Base-by-base conservation (phyloP, 2,888 invertebrate species). In the Drosophila rubida region DNA sequence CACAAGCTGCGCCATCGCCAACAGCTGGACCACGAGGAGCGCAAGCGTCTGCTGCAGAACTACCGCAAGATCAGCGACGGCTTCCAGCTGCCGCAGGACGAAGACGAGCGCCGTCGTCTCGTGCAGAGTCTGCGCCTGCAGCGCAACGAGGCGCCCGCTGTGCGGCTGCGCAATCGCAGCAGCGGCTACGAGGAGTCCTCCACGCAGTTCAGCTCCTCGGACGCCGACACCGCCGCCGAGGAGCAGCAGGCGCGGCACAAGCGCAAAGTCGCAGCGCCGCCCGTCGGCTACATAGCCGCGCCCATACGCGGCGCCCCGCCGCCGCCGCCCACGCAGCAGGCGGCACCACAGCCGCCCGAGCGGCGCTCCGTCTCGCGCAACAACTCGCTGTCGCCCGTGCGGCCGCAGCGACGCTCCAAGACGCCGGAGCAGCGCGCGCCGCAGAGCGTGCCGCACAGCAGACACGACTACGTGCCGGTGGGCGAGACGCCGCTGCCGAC, bases 151-250 rank as follows among this genome's bases (percentile, higher is more conserved):
- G 75, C 70, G 4, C 83, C 90, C 0, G 11, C 75, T 1, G 41
- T 73, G 6, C 73, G 62, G 0, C 16, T 23, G 7, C 79, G 70
- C 45, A 87, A 71, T 23, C 86, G 71, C 2, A 80, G 75, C 42
- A 83, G 80, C 23, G 78, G 77, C 45, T 88, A 83, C 67, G 90
- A 92, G 9, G 92, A 92, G 42, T 92, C 92, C 0, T 92, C 92
- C 5, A 91, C 92, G 0, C 90, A 90, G 59, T 90, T 90, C 27
- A 91, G 92, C 4, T 91, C 91, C 7, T 91, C 91, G 1, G 91
- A 92, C 48, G 90, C 91, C 1, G 91, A 91, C 30, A 82, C 85
- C 0, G 61, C 82, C 0, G 62, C 82, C 0, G 84, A 89, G 49
- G 83, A 86, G 22, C 32, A 55, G 0, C 54, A 49, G 0, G 23